Evolutionary conservation across 2,888 invertebrate genomes (phyloP).

Genomic region (Galeruca laticollis): DNA sequence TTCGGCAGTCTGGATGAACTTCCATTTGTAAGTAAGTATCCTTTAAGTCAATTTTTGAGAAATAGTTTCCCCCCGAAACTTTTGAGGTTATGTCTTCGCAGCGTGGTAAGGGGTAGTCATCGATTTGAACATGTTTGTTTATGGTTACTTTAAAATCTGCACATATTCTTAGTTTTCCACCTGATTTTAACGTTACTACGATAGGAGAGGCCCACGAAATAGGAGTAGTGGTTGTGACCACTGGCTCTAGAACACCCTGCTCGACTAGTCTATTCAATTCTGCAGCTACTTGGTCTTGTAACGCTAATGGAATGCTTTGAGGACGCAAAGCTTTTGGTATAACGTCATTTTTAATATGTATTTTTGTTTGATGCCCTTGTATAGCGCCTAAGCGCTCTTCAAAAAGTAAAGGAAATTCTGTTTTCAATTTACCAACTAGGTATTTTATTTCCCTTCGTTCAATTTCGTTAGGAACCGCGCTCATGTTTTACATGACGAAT

Average conservation of each 20-base stretch:
- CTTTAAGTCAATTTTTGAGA: conserved; percentile 19
- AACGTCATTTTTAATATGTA: no score
- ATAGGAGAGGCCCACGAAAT: no score
- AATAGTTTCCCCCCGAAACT: conserved; percentile 21
- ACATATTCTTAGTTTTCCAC: no score
- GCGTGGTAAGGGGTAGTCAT: conserved; percentile 41
- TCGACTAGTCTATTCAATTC: not conserved
- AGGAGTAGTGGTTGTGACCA: conserved; percentile 8
- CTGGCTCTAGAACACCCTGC: not conserved
- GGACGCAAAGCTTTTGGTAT: no score
- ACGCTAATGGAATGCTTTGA: no score
- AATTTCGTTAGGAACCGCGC: not conserved
- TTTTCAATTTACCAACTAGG: no score
- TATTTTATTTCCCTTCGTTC: no score
- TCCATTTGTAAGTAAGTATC: conserved; percentile 2
- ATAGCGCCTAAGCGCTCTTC: no score
- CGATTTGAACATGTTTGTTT: conserved; percentile 28
- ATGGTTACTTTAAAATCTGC: conserved; percentile 33
- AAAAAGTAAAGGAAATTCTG: no score
- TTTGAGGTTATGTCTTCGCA: conserved; percentile 39
- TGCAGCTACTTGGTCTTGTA: no score
- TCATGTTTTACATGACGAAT: not conserved
- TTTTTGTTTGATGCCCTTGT: no score
- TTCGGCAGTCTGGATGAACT: conserved; percentile 6
- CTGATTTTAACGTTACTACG: no score